phyloP scores from a whole-genome alignment of 2,888 invertebrate species.

The Nineta flava region DNA sequence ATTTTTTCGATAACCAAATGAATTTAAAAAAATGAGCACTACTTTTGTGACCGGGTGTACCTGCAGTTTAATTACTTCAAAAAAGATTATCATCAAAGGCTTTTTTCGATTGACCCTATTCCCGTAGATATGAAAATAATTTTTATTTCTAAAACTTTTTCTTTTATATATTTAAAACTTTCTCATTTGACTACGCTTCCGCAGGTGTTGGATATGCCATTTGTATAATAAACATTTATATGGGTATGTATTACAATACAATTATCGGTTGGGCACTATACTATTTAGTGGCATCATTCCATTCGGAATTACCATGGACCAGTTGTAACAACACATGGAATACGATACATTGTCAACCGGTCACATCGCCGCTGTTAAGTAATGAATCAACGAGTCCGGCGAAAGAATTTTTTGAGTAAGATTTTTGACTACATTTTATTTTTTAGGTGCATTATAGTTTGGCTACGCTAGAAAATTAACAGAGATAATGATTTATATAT shows the following conservation, averaged over 20 bases:
- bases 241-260: constrained; percentile 95
- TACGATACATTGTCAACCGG: constrained; percentile 55
- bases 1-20: too few relatives aligned
- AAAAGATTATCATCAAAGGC: too few relatives aligned
- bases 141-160: too few relatives aligned
- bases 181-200: constrained; percentile 15
- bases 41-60: too few relatives aligned
- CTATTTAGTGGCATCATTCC: constrained; percentile 72
- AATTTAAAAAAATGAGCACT: too few relatives aligned
- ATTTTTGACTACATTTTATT: constrained; percentile 12
- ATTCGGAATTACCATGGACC: constrained; percentile 71
- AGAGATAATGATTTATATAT: too few relatives aligned
- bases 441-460: background rate
- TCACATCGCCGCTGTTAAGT: constrained; percentile 33
- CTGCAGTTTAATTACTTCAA: too few relatives aligned
- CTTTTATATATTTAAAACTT: too few relatives aligned
- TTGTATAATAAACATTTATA: constrained; percentile 87
- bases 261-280: constrained; percentile 94
- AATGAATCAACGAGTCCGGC: constrained; percentile 59
- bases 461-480: too few relatives aligned
- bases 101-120: too few relatives aligned
- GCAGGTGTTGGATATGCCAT: constrained; percentile 95
- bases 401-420: constrained; percentile 79
- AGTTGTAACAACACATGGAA: constrained; percentile 79
- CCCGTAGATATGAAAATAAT: too few relatives aligned